Conservation (phyloP, 2,797 vertebrate genomes). For the Hydrocynus forskahlii region DNA sequence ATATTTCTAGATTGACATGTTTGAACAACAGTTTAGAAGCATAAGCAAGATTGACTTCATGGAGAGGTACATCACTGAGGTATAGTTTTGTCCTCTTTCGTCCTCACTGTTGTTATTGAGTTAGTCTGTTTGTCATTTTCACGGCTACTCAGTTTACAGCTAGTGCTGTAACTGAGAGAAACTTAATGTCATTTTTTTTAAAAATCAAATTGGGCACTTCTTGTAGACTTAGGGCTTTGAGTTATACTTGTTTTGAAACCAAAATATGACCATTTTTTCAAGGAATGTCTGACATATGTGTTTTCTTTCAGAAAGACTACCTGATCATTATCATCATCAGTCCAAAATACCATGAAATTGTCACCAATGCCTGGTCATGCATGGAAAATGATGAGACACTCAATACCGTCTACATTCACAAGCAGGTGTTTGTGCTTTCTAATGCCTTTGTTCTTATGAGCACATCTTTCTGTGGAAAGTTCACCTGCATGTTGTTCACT, state of each 20-base stretch:
- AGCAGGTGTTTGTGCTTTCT: conserved; percentile 71
- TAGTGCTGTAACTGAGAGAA: too few species aligned
- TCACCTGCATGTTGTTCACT: not conserved
- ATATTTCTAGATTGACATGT: conserved; percentile 80
- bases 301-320: conserved; percentile 73
- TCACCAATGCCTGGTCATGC: conserved; percentile 68
- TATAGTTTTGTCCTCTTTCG: not conserved
- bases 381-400: conserved; percentile 80
- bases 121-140: not conserved
- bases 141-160: not conserved
- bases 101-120: not conserved
- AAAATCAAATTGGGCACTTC: too few species aligned
- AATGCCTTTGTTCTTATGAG: not conserved
- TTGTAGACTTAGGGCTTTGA: not conserved
- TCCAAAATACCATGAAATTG: conserved; percentile 81
- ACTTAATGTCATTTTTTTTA: too few species aligned
- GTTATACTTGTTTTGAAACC: not conserved
- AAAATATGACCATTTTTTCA: not conserved
- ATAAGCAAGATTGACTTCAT: conserved; percentile 87
- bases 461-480: not conserved
- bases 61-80: conserved; percentile 84
- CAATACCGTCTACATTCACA: conserved; percentile 84
- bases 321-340: conserved; percentile 86
- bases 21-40: conserved; percentile 83
- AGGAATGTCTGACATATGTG: not conserved